phyloP scores from a whole-genome alignment of 2,113 vertebrate genomes.

The Limanda limanda region DNA sequence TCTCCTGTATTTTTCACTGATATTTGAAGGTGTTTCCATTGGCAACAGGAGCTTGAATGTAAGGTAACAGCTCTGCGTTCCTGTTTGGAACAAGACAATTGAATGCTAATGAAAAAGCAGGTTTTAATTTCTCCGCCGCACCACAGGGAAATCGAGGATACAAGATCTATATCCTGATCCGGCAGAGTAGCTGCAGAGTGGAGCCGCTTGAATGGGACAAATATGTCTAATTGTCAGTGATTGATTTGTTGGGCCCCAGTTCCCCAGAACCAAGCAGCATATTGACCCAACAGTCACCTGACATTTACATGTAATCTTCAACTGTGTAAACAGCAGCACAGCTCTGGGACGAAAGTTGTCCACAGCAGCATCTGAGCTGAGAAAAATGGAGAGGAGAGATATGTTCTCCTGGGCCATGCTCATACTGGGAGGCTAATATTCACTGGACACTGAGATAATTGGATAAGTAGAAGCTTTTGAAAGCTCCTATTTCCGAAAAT shows the following conservation, averaged over 20 bases:
- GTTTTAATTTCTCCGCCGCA: conserved; percentile 58
- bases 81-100: conserved; percentile 9
- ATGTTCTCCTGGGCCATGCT: conserved; percentile 30
- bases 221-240: conserved; percentile 78
- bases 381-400: conserved; percentile 31
- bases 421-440: conserved; percentile 61
- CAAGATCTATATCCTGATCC: conserved; percentile 59
- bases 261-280: conserved; percentile 31
- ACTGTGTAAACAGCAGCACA: conserved; percentile 58
- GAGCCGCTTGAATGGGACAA: conserved; percentile 62
- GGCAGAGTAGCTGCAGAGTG: conserved; percentile 46
- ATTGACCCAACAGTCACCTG: conserved; percentile 76
- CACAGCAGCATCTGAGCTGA: conserved; percentile 17
- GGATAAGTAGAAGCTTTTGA: conserved; percentile 73
- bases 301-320: conserved; percentile 75
- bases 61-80: conserved; percentile 16
- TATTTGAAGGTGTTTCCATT: neutral
- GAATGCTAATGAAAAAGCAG: conserved; percentile 25
- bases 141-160: conserved; percentile 56
- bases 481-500: conserved; percentile 60
- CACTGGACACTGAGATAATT: conserved; percentile 70
- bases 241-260: conserved; percentile 73
- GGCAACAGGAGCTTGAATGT: neutral
- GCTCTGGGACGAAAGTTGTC: conserved; percentile 32
- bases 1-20: neutral